Evolutionary conservation across 2,113 vertebrate species (phyloP).

Genomic region (Vanacampus margaritifer): DNA sequence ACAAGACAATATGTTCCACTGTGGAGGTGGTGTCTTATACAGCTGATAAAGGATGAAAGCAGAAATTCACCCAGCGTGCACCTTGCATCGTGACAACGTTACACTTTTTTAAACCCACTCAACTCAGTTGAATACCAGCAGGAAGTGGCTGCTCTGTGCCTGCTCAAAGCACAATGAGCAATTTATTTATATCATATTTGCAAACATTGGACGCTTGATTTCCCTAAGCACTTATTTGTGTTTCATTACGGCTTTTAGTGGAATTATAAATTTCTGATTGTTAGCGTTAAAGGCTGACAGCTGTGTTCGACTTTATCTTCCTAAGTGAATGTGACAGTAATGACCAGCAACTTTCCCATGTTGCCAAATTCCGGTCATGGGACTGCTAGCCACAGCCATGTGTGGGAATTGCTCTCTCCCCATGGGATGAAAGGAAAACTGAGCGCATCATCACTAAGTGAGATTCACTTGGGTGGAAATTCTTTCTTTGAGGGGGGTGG

Average conservation of each 20-base stretch:
- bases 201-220: constrained; percentile 8
- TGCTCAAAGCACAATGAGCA: neutral
- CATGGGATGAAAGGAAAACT: neutral
- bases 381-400: constrained; percentile 6
- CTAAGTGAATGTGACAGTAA: neutral
- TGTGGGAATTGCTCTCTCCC: constrained; percentile 39
- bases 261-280: constrained; percentile 1
- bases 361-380: constrained; percentile 23
- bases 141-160: constrained; percentile 3
- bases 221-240: constrained; percentile 11
- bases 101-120: constrained; percentile 27
- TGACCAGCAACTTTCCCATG: constrained; percentile 35
- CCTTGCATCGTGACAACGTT: constrained; percentile 1
- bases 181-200: neutral
- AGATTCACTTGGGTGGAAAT: constrained; percentile 6
- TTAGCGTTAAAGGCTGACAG: neutral
- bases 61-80: neutral
- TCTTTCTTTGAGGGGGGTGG: neutral
- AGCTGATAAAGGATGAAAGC: neutral
- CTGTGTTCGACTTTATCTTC: constrained; percentile 16
- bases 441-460: constrained; percentile 15
- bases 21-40: neutral
- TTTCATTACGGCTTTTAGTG: neutral
- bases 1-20: neutral
- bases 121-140: constrained; percentile 18